Base-by-base conservation (phyloP, 2,113 vertebrate genomes). In the Chionomys nivalis region DNA sequence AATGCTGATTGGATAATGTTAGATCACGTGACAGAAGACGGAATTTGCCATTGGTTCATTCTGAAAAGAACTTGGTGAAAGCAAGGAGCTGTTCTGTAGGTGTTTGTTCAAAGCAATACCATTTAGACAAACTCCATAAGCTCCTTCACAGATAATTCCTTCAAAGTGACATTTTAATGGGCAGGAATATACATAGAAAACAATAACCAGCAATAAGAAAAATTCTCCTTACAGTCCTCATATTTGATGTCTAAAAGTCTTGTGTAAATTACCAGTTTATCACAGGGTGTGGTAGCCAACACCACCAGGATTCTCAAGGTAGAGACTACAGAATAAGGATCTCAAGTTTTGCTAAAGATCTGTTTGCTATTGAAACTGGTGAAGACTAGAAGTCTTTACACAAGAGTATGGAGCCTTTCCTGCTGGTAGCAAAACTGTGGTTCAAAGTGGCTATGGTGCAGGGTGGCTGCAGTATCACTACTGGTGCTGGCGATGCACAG, bases 21-120 rank as follows among this genome's bases (percentile, higher is more conserved):
- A 23, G 33, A 17, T 61, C 23, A 36, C 11, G 6, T 9, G 47
- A 19, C n/a, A 14, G 4, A 4, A 23, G 52, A 23, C 0, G 14
- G 36, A 16, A 10, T 0, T 10, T 19, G 44, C 9, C 17, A 12
- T 5, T 31, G 0, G 7, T 33, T 16, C 8, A 8, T 4, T 28
- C 0, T n/a, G 24, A 79, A 26, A 52, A 1, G 10, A 33, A 87
- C 0, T 0, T 5, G 55, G n/a, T 1, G 36, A 78, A 42, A 31
- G 14, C 16, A 16, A 42, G n/a, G 2, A 16, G 2, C 1, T 55
- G 1, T n/a, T 49, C 19, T 26, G 0, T 2, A 58, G 16, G 49
- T 19, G 3, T n/a, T 86, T 5, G 4, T 31, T 9, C 12, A 33
- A 58, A 89, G 72, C 7, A 17, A 65, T 13, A 39, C 12, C 7